Percentiles rank a stretch among this genome's conserved stretches.
Conservation (phyloP, 2,888 invertebrate species). For the Athrips mouffetella region DNA sequence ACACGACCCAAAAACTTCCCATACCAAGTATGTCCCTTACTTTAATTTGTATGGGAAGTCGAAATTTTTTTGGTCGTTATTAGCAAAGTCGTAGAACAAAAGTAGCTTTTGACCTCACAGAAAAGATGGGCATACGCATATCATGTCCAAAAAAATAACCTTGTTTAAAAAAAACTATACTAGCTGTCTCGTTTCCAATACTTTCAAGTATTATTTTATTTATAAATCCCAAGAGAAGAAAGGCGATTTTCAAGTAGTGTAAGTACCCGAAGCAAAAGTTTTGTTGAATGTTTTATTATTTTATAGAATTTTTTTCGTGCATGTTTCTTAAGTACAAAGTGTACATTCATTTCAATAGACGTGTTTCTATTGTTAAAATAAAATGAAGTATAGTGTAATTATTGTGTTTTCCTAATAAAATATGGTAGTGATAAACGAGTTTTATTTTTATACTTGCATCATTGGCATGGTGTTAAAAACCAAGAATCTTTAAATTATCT, state of each 20-base stretch:
- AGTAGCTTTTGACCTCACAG: too few relatives aligned
- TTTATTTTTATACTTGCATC: too few relatives aligned
- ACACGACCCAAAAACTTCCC: too few relatives aligned
- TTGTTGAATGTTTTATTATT: slow-evolving; percentile 54
- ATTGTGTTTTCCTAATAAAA: slow-evolving; percentile 76
- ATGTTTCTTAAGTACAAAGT: slow-evolving; percentile 62
- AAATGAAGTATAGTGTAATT: slow-evolving; percentile 67
- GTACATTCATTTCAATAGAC: slow-evolving; percentile 54
- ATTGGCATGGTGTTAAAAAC: too few relatives aligned
- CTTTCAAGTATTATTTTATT: neutral
- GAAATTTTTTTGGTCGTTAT: too few relatives aligned
- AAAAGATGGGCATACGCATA: too few relatives aligned
- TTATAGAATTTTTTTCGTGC: slow-evolving; percentile 56
- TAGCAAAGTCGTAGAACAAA: too few relatives aligned
- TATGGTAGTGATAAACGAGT: slow-evolving; percentile 56
- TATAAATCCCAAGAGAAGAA: neutral
- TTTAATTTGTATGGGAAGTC: too few relatives aligned
- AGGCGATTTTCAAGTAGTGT: neutral
- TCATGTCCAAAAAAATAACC: too few relatives aligned
- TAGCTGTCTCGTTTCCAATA: neutral
- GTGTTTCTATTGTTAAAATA: slow-evolving; percentile 66
- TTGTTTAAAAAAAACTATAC: neutral
- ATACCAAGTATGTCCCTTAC: too few relatives aligned
- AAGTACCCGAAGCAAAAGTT: slow-evolving; percentile 37
- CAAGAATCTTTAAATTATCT: too few relatives aligned